Base-by-base conservation (phyloP, 2,797 vertebrate species). In the Mus minutoides region DNA sequence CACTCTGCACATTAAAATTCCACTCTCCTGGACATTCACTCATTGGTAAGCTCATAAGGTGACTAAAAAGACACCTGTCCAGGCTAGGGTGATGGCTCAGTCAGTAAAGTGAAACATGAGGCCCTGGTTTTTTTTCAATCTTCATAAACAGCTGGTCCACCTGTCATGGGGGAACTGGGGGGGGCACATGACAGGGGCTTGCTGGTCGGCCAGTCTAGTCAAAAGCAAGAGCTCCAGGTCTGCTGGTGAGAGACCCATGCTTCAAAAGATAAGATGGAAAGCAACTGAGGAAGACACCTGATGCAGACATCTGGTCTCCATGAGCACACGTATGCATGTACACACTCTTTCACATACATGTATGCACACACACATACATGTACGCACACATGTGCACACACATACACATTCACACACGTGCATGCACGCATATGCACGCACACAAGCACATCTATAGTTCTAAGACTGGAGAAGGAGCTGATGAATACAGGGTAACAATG, bases 11-110 rank as follows among this genome's bases (percentile, higher is more conserved):
- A 90, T 13, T 37, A 10, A 21, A 92, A 87, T 21, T 24, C 26
- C 40, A 34, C n/a, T 40, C 34, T 49, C 34, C 34, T 56, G 79
- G 46, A 49, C 75, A 52, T 76, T 71, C 84, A 34, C 24, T 64
- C 75, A 64, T 54, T 82, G 10, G n/a, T 46, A 89, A 90, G 75
- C 71, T 67, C 60, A 75, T 82, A 93, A 24, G 34, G 76, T 26
- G 37, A 40, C 11, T 22, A 17, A 64, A 89, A 76, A 2, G 4
- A 58, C 43, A 77, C 24, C 69, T 16, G 6, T 6, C 69, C 16
- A 58, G 60, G 43, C 40, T 2, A 16, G 14, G 76, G 60, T 31
- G n/a, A 6, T 2, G 14, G 67, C 49, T 73, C 46, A 52, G 62
- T n/a, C 40, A 24, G 19, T 69, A n/a, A 2, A 67, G 34, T 13